Evolutionary conservation across 2,797 vertebrate species (phyloP).

Genomic region (Microctenopoma lineatum): DNA sequence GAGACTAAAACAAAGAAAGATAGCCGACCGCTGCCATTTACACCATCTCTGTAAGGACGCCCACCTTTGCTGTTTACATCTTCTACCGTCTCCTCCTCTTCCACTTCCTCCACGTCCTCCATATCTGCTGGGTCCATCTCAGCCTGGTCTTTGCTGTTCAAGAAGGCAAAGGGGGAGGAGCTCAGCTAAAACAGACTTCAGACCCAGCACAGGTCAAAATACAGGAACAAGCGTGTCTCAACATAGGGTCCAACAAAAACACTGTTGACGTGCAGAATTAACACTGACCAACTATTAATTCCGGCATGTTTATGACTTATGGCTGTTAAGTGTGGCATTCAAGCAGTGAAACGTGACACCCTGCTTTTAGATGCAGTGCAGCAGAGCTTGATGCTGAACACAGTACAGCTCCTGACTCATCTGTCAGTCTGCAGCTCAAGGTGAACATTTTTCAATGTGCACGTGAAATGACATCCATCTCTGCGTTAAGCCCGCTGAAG

Average conservation of each 20-base stretch:
- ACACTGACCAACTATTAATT: too few species aligned
- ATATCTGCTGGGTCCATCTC: conserved; percentile 98
- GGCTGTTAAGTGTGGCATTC: too few species aligned
- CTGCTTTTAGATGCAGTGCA: conserved; percentile 29
- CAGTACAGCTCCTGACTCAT: conserved; percentile 4
- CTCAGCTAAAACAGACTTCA: too few species aligned
- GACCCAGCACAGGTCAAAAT: too few species aligned
- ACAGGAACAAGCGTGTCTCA: too few species aligned
- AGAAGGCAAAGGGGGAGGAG: conserved; percentile 20
- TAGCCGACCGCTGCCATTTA: neutral
- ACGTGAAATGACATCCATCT: neutral
- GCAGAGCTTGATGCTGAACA: conserved; percentile 13
- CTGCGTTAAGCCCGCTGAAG: neutral
- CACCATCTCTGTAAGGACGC: neutral
- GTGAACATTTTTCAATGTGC: conserved; percentile 21
- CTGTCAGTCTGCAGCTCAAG: conserved; percentile 19
- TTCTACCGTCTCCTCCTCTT: conserved; percentile 96
- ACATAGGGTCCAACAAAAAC: too few species aligned
- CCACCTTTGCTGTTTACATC: conserved; percentile 96
- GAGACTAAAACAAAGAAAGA: too few species aligned
- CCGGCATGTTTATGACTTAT: too few species aligned
- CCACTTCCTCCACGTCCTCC: conserved; percentile 98
- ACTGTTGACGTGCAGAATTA: too few species aligned
- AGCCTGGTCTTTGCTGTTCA: conserved; percentile 93
- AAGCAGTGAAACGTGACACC: conserved; percentile 48